Conservation (phyloP, 2,888 invertebrate genomes). For the Drosophila ustulata region DNA sequence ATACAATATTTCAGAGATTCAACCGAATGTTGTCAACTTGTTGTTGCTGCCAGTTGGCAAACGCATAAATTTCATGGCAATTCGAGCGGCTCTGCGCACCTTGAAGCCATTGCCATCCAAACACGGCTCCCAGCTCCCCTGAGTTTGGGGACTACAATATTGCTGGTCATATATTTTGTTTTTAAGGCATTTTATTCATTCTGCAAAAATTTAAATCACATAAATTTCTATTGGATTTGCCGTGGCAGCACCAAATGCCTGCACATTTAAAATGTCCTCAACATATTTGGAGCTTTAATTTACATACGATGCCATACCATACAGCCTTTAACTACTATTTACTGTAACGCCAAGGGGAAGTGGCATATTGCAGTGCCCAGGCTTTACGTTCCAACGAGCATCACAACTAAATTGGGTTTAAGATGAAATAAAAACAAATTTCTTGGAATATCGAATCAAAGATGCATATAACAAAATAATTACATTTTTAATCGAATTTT, state of each 20-base stretch:
- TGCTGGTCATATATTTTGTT: constrained; percentile 69
- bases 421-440: neutral
- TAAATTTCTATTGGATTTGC: constrained; percentile 75
- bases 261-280: constrained; percentile 37
- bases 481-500: neutral
- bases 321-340: constrained; percentile 23
- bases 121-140: neutral
- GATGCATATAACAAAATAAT: neutral
- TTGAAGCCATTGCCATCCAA: constrained; percentile 44
- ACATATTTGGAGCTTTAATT: constrained; percentile 54
- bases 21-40: constrained; percentile 65
- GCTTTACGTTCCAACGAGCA: neutral
- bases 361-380: neutral
- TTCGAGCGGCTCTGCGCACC: constrained; percentile 63
- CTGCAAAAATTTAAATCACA: constrained; percentile 72
- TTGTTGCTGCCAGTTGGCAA: constrained; percentile 65
- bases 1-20: constrained; percentile 67
- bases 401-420: neutral
- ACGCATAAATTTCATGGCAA: constrained; percentile 73
- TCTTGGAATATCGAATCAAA: neutral
- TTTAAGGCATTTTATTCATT: constrained; percentile 73
- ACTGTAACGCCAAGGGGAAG: neutral
- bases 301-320: constrained; percentile 25
- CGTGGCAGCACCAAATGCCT: constrained; percentile 33
- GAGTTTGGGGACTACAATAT: constrained; percentile 41